Conservation (phyloP, 2,888 invertebrate species). For the Galeruca laticollis region DNA sequence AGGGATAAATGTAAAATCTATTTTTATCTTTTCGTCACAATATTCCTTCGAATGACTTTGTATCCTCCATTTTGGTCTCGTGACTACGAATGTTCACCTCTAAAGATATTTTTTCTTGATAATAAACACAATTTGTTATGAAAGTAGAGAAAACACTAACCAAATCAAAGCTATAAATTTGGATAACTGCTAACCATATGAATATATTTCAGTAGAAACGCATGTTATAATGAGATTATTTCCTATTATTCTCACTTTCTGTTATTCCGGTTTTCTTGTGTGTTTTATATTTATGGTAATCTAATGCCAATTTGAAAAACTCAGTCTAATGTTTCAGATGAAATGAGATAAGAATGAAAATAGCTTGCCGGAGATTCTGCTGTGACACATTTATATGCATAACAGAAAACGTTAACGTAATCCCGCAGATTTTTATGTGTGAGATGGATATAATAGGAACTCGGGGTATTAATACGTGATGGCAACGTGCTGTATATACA, state of each 20-base stretch:
- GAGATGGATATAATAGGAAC: neutral
- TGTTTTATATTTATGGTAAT: constrained; percentile 42
- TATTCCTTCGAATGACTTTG: too few species aligned
- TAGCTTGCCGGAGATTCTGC: constrained; percentile 35
- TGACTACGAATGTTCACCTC: too few species aligned
- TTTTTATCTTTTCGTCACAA: too few species aligned
- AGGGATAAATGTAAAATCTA: too few species aligned
- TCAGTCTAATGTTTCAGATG: constrained; percentile 23
- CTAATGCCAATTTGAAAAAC: constrained; percentile 32
- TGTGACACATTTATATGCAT: constrained; percentile 39
- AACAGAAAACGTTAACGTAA: constrained; percentile 19
- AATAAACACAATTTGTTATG: neutral
- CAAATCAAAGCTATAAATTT: neutral
- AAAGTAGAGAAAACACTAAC: neutral
- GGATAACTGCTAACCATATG: neutral
- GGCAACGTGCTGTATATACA: constrained; percentile 1
- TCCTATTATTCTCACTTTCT: constrained; percentile 16
- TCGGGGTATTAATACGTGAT: neutral
- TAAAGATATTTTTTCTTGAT: neutral
- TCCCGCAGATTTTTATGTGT: constrained; percentile 13
- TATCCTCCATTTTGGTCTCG: too few species aligned
- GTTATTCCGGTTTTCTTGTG: constrained; percentile 23
- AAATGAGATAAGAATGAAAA: constrained; percentile 42
- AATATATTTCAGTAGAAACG: neutral
- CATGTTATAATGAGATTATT: constrained; percentile 19